Evolutionary conservation across 2,797 vertebrate species (phyloP).

Genomic region (Bothrops alternatus): DNA sequence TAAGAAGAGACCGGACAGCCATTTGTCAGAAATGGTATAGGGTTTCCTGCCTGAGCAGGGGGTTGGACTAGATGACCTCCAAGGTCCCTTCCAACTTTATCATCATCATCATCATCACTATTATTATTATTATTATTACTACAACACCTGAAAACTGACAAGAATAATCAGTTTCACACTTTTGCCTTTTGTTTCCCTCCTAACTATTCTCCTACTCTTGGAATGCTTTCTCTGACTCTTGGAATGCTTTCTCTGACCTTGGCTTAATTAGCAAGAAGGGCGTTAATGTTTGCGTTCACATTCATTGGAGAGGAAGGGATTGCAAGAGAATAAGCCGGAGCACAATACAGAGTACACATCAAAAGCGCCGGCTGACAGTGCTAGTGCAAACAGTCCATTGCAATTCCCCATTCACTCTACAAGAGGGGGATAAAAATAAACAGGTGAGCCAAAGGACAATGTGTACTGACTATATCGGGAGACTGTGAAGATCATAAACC

Average conservation of each 20-base stretch:
- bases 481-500: background rate
- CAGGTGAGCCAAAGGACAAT: background rate
- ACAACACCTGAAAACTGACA: background rate
- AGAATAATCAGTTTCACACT: background rate
- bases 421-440: background rate
- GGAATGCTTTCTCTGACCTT: background rate
- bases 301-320: background rate
- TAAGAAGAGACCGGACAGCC: too few relatives aligned
- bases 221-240: background rate
- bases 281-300: background rate
- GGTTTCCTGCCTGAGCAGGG: too few relatives aligned
- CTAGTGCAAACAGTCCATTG: background rate
- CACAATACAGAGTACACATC: background rate
- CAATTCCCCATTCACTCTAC: background rate
- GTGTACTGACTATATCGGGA: background rate
- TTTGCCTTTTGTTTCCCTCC: background rate
- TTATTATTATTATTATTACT: too few relatives aligned
- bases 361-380: background rate
- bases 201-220: background rate
- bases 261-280: background rate
- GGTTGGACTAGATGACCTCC: too few relatives aligned
- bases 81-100: too few relatives aligned
- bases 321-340: background rate
- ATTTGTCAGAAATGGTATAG: too few relatives aligned
- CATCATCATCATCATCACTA: too few relatives aligned